Conservation (phyloP, 2,113 vertebrate species). For the Rhinolophus ferrumequinum region DNA sequence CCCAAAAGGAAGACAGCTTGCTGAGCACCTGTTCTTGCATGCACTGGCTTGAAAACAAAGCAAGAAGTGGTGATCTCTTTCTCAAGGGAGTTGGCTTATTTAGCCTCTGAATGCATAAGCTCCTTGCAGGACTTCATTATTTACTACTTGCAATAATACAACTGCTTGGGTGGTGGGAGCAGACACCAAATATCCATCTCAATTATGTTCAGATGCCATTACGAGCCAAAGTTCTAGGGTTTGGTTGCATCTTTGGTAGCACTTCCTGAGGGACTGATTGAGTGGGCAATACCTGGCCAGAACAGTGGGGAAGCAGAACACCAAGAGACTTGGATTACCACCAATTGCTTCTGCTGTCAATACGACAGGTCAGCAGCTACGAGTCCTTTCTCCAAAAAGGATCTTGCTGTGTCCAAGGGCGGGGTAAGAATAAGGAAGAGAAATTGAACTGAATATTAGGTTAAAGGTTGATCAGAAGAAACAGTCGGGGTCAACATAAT, state of each 20-base stretch:
- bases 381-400: not conserved
- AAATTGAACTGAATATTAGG: conserved; percentile 33
- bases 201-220: conserved; percentile 40
- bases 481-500: not conserved
- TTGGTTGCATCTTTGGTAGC: conserved; percentile 60
- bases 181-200: conserved; percentile 55
- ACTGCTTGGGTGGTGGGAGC: conserved; percentile 14
- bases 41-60: conserved; percentile 43
- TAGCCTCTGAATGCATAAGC: not conserved
- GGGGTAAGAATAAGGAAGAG: conserved; percentile 24
- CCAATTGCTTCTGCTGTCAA: not conserved
- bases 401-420: not conserved
- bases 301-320: conserved; percentile 20
- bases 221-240: conserved; percentile 27
- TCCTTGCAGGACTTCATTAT: conserved; percentile 47
- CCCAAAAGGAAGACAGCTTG: conserved; percentile 45
- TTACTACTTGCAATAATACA: conserved; percentile 38
- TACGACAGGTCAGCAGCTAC: not conserved
- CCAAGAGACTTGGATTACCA: conserved; percentile 14
- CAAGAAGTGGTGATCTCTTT: conserved; percentile 39
- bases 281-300: not conserved
- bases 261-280: conserved; percentile 29
- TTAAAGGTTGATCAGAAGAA: conserved; percentile 47
- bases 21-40: conserved; percentile 43
- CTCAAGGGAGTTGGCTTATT: conserved; percentile 53